Conservation (phyloP, 2,888 invertebrate species). For the Drosophila sordidula region DNA sequence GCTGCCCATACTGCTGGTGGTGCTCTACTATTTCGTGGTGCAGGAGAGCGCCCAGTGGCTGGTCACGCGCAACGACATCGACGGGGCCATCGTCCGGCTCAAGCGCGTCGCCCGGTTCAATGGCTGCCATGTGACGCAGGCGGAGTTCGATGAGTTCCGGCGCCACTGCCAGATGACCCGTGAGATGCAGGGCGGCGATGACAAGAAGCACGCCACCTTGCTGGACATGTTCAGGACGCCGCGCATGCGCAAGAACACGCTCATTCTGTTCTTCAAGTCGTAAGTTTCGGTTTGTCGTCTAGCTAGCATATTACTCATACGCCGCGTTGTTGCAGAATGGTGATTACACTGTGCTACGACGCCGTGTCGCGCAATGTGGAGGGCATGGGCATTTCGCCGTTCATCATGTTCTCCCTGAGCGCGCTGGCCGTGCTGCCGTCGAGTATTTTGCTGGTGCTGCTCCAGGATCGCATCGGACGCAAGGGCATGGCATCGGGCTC, state of each 20-base stretch:
- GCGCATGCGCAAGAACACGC: conserved; percentile 86
- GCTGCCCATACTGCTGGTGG: conserved; percentile 85
- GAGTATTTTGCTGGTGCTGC: conserved; percentile 82
- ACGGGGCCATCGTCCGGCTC: conserved; percentile 86
- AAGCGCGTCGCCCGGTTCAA: conserved; percentile 87
- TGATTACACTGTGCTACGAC: conserved; percentile 87
- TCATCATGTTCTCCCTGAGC: conserved; percentile 86
- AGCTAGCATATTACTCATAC: conserved; percentile 7
- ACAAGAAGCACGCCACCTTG: conserved; percentile 81
- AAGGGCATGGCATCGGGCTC: conserved; percentile 87
- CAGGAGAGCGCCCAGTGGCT: conserved; percentile 89
- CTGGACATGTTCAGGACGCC: conserved; percentile 87
- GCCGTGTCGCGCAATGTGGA: conserved; percentile 87
- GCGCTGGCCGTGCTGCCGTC: conserved; percentile 87
- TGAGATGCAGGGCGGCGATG: conserved; percentile 80
- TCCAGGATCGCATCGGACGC: conserved; percentile 85
- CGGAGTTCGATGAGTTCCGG: conserved; percentile 84
- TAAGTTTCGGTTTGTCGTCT: conserved; percentile 80
- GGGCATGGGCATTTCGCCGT: conserved; percentile 87
- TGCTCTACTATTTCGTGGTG: conserved; percentile 86
- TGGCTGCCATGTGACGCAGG: conserved; percentile 84
- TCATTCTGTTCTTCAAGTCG: conserved; percentile 88
- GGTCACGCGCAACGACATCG: conserved; percentile 86
- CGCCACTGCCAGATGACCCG: conserved; percentile 84
- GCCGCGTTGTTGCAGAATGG: conserved; percentile 85